A percentile compares a stretch with the other conserved stretches of the same genome.
These are phyloP conservation scores for Ochropleura leucogaster DNA, from an alignment of 2,888 invertebrate species.

Conservation along the genomic window DNA sequence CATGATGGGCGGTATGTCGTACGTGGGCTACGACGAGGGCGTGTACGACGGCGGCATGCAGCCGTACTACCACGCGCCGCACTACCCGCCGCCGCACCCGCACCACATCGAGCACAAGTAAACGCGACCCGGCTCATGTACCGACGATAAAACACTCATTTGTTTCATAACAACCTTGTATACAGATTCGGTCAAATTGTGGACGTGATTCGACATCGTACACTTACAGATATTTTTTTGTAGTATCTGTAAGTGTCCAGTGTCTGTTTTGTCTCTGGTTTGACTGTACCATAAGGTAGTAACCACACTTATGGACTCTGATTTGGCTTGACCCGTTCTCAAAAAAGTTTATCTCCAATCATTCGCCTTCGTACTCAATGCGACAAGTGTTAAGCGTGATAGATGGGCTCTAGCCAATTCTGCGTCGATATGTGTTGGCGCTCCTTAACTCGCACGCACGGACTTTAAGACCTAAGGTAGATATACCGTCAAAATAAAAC, in stretches of 20 bases:
- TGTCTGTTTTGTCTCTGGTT: neutral
- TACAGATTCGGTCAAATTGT: neutral
- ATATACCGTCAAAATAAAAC: neutral
- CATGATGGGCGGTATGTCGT: conserved; percentile 86
- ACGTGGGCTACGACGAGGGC: conserved; percentile 83
- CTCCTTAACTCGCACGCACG: neutral
- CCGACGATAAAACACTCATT: conserved; percentile 10
- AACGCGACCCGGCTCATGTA: neutral
- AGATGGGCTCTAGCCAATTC: neutral
- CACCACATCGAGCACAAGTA: conserved; percentile 78
- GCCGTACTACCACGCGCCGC: conserved; percentile 70
- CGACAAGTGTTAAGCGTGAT: neutral
- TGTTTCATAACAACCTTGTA: neutral
- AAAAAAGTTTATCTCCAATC: neutral
- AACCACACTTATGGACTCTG: neutral
- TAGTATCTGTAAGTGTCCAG: neutral
- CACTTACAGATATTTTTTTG: neutral
- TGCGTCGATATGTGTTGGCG: neutral
- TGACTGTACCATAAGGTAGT: neutral
- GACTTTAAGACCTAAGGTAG: too few relatives aligned
- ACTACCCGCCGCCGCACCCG: conserved; percentile 58
- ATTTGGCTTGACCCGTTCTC: neutral
- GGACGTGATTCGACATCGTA: neutral
- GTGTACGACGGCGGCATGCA: conserved; percentile 78
- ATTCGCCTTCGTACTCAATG: neutral